These are phyloP conservation scores for Rhegmatorhina hoffmannsi DNA, from an alignment of 2,113 vertebrate species.

Conservation along the genomic window DNA sequence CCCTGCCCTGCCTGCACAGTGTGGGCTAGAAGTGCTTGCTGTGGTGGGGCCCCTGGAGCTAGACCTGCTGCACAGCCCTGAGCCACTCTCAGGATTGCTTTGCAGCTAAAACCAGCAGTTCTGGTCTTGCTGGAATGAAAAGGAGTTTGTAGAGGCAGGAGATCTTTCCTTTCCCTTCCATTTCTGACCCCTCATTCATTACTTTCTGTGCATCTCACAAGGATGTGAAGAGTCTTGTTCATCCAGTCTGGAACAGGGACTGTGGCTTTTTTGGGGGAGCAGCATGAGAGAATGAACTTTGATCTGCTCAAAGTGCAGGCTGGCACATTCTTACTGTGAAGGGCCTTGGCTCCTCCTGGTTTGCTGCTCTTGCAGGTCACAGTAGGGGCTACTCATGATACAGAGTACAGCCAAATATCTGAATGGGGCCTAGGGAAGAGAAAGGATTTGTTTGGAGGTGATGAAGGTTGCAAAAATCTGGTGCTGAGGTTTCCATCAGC, in stretches of 20 bases:
- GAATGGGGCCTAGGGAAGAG: not conserved
- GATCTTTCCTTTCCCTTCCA: not conserved
- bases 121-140: not conserved
- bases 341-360: not conserved
- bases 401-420: not conserved
- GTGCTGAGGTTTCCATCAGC: not conserved
- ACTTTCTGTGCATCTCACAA: not conserved
- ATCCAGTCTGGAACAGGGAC: not conserved
- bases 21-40: not conserved
- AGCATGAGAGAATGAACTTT: not conserved
- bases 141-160: not conserved
- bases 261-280: not conserved
- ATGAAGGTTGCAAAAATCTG: not conserved
- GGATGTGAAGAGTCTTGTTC: not conserved
- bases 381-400: not conserved
- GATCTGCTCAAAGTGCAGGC: not conserved
- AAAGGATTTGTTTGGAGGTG: not conserved
- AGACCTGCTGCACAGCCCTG: not conserved
- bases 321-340: not conserved
- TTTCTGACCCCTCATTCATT: not conserved
- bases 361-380: not conserved
- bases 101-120: not conserved
- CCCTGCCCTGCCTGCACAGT: not conserved
- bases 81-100: not conserved
- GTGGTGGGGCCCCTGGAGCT: slow-evolving; percentile 16